These are phyloP conservation scores for Lasioglossum marginatum DNA, from an alignment of 2,888 invertebrate genomes.

Conservation along the genomic window DNA sequence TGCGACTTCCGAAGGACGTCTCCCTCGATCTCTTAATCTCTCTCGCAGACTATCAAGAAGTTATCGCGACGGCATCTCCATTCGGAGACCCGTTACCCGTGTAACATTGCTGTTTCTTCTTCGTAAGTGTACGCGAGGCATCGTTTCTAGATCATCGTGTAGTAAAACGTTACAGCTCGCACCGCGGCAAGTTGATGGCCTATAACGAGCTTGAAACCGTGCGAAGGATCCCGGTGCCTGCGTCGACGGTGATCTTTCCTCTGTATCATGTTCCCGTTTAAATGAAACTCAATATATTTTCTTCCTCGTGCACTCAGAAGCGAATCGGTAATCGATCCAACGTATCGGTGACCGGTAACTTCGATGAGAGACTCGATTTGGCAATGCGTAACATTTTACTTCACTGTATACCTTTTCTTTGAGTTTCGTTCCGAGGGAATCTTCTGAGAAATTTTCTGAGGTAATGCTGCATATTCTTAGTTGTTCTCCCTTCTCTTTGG, in stretches of 20 bases:
- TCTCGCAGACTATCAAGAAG: background rate
- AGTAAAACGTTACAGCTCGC: slow-evolving; percentile 56
- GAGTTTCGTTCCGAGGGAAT: background rate
- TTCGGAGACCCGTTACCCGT: slow-evolving; percentile 33
- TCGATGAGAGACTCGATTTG: background rate
- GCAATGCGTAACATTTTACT: background rate
- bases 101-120: slow-evolving; percentile 41
- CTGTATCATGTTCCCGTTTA: slow-evolving; percentile 7
- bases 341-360: background rate
- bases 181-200: slow-evolving; percentile 50
- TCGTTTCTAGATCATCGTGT: slow-evolving; percentile 38
- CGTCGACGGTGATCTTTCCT: background rate
- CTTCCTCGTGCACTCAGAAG: background rate
- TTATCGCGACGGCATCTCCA: slow-evolving; percentile 38
- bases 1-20: background rate
- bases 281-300: background rate
- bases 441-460: background rate
- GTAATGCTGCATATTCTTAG: background rate
- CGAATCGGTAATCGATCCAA: slow-evolving; percentile 9
- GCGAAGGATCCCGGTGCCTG: slow-evolving; percentile 35
- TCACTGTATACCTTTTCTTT: background rate
- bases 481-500: background rate
- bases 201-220: slow-evolving; percentile 72
- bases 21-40: background rate
- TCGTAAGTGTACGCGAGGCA: slow-evolving; percentile 35